Base-by-base conservation (phyloP, 1,140 invertebrate species). In the Archivesica marissinica region DNA sequence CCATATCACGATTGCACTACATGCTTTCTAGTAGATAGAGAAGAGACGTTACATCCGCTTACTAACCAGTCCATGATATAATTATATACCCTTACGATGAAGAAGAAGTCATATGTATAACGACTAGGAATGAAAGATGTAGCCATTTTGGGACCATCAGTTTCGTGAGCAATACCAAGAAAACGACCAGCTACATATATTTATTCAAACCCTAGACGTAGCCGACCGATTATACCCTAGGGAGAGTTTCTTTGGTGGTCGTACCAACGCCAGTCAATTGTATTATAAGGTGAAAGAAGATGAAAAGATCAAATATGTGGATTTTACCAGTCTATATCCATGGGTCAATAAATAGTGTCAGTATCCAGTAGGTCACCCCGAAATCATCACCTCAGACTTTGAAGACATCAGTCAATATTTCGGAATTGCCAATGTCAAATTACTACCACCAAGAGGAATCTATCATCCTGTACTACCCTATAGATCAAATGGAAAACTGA, bases 141-240 rank as follows among this genome's bases (percentile, higher is more conserved):
- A n/a, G n/a, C n/a, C n/a, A 56, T 68, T 80, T 61, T 80, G 59
- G 78, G 64, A 80, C 13, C 78, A 80, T 35, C 11, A 80, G 7
- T 80, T 39, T 23, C 13, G 17, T 25, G 35, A 68, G 2, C 39
- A 35, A 54, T 50, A n/a, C n/a, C n/a, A n/a, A n/a, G n/a, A n/a
- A n/a, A n/a, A n/a, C n/a, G n/a, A n/a, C n/a, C n/a, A n/a, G n/a
- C n/a, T n/a, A n/a, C n/a, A n/a, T n/a, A n/a, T n/a, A n/a, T n/a
- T n/a, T n/a, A n/a, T n/a, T n/a, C n/a, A n/a, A n/a, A n/a, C n/a
- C n/a, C n/a, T n/a, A n/a, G n/a, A n/a, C n/a, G n/a, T n/a, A n/a
- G n/a, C n/a, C n/a, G 76, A 78, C 41, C 39, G 76, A 64, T 50
- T 78, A 64, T 38, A 78, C 44, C 76, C 54, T 28, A 41, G 76